Evolutionary conservation across 2,888 invertebrate species (phyloP), one percentile per base, ranked within the genome.

Genomic region (Margaritifera margaritifera): DNA sequence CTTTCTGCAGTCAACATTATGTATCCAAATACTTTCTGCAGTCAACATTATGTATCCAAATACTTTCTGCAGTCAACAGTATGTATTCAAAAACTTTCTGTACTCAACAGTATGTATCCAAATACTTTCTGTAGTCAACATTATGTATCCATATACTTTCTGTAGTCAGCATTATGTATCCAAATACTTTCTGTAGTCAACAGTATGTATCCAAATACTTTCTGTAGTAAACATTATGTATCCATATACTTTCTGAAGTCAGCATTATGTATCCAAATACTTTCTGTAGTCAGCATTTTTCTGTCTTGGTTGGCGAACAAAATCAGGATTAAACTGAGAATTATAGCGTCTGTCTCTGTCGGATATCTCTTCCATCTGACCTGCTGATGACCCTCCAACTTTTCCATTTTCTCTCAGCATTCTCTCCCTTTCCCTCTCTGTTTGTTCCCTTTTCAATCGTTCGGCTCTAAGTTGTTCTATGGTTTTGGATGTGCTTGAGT

Each of bases 251-350:
- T 42, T 42, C 42, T 42, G 11, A 11, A 42, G 25, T 64, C 52
- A 51, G 54, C 42, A 42, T 42, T 42, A 42, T 42, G 42, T 11
- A 42, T 42, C 11, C 42, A 42, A 42, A 42, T 42, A 42, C 42
- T 42, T 42, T 42, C 42, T 42, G 11, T 42, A 42, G 25, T 64
- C 52, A 51, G 54, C 27, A 66, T 62, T 53, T 66, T 64, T 74
- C 8, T 70, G 68, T 62, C 69, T 79, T 6, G 77, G 74, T 58
- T 71, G 69, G 42, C 81, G 80, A 8, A 90, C 91, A 67, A 92
- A 82, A 60, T 91, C 90, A 51, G 99, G 99, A 91, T 98, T 98
- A 89, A 97, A 99, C 89, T 98, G 98, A 4, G 97, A 97, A 91
- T 97, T 97, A 88, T 99, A 99, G 90, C 95, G 95, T 84, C 95